Evolutionary conservation across 2,113 vertebrate species (phyloP), one percentile per base, ranked within the genome.

Genomic region (Oceanites oceanicus): DNA sequence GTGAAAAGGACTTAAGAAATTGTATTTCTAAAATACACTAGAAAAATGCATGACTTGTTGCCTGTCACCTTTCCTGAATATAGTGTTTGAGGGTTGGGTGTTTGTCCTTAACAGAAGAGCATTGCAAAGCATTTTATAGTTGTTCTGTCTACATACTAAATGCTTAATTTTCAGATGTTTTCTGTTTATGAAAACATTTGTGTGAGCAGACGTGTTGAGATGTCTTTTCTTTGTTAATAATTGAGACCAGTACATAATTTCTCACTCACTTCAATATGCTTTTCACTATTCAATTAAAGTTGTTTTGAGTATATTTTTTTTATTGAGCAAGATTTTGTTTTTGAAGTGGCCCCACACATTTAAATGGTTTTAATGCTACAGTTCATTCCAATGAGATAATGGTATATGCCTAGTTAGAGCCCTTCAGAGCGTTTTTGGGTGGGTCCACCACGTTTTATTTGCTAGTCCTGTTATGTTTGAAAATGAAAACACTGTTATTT

Each of bases 231-330:
- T 92, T 94, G 73, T 89, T 92, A 91, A 77, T 87, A 92, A 78
- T 72, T 85, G 53, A 82, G 89, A 36, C 66, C 56, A 87, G 44
- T 89, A 80, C 10, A 10, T 96, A 87, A 92, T 88, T 97, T 94
- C 94, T 96, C 89, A 87, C 91, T 96, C 82, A 77, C 53, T 95
- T 92, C 94, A 95, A 75, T 92, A 68, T 97, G 95, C 92, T 96
- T 96, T 97, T 94, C 92, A 91, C 96, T 97, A 86, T 94, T 92
- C 49, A 94, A 75, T 95, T 96, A 89, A 80, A 91, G 82, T 78
- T 95, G 83, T 91, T 97, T 82, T 75, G 74, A 85, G 66, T 88
- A 44, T 26, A 72, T 80, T 86, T 56, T 80, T 77, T 86, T 90
- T 55, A 55, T 96, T 96, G 90, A 93, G 94, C 79, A 96, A 94